A percentile compares a stretch with the other conserved stretches of the same genome.
Conservation (phyloP, 1,140 invertebrate species). For the Atta colombica region DNA sequence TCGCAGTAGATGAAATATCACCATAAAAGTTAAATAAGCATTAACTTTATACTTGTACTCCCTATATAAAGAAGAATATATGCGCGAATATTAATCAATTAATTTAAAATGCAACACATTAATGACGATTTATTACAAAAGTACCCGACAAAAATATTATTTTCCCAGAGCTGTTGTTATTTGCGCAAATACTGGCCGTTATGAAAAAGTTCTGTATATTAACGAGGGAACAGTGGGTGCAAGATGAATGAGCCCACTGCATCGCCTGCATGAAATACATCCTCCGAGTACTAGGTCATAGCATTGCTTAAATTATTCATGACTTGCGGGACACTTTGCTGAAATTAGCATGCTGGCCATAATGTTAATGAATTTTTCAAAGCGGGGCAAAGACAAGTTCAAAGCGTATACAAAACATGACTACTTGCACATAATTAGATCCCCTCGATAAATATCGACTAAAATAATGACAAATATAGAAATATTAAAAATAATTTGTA, state of each 20-base stretch:
- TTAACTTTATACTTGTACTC: constrained; percentile 9
- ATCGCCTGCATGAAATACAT: constrained; percentile 68
- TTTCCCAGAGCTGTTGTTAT: constrained; percentile 27
- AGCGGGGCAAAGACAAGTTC: constrained; percentile 30
- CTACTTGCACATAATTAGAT: constrained; percentile 63
- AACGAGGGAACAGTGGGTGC: constrained; percentile 44
- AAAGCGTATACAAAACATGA: constrained; percentile 40
- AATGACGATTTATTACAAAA: constrained; percentile 44
- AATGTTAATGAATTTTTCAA: constrained; percentile 79
- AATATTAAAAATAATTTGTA: constrained; percentile 45
- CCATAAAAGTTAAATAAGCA: background rate
- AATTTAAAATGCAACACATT: constrained; percentile 23
- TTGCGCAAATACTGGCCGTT: constrained; percentile 21
- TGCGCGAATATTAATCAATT: constrained; percentile 12
- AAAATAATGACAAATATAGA: constrained; percentile 39
- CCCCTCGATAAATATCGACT: constrained; percentile 8
- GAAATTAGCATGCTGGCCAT: constrained; percentile 75
- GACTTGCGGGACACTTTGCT: constrained; percentile 73
- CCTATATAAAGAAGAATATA: background rate
- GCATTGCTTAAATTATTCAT: constrained; percentile 77
- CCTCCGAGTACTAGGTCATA: constrained; percentile 70
- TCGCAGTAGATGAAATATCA: background rate
- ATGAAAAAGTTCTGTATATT: constrained; percentile 63
- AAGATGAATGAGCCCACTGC: constrained; percentile 56
- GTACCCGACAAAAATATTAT: constrained; percentile 9